phyloP scores from a whole-genome alignment of 64 coral and sea anemone species.

The Actinia tenebrosa region DNA sequence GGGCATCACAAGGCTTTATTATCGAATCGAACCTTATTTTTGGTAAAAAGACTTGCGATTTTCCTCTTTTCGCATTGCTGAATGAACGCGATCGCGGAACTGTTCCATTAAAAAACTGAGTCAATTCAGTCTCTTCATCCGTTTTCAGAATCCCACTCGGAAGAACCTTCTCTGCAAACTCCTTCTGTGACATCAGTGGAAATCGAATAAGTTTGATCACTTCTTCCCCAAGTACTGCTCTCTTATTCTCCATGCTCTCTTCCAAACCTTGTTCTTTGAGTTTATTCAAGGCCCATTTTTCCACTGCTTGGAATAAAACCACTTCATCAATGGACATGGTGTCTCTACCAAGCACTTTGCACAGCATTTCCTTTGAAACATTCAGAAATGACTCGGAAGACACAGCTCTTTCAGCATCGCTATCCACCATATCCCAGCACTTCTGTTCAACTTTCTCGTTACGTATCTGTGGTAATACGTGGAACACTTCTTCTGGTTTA shows the following conservation, averaged over 20 bases:
- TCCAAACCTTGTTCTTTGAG: background rate
- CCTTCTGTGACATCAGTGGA: background rate
- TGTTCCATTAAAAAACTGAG: background rate
- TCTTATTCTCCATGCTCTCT: background rate
- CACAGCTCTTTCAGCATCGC: slow-evolving; percentile 13
- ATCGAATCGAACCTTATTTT: background rate
- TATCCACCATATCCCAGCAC: slow-evolving; percentile 35
- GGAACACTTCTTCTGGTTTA: background rate
- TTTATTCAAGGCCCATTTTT: slow-evolving; percentile 18
- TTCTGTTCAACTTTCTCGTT: slow-evolving; percentile 7
- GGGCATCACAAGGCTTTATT: too few relatives aligned
- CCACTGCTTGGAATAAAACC: slow-evolving; percentile 23
- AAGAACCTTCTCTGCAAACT: background rate
- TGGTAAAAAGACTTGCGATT: too few relatives aligned
- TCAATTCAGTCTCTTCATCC: background rate
- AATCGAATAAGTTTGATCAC: slow-evolving; percentile 19
- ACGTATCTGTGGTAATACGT: background rate
- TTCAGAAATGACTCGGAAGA: slow-evolving; percentile 28
- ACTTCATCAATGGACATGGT: background rate
- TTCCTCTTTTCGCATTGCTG: background rate
- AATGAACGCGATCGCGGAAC: background rate
- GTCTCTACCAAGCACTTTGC: slow-evolving; percentile 1
- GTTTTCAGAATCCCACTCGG: background rate
- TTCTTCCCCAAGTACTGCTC: slow-evolving; percentile 14
- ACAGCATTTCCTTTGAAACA: slow-evolving; percentile 2